Evolutionary conservation across 2,888 invertebrate genomes (phyloP).

Genomic region (Mesorhabditis sp.): DNA sequence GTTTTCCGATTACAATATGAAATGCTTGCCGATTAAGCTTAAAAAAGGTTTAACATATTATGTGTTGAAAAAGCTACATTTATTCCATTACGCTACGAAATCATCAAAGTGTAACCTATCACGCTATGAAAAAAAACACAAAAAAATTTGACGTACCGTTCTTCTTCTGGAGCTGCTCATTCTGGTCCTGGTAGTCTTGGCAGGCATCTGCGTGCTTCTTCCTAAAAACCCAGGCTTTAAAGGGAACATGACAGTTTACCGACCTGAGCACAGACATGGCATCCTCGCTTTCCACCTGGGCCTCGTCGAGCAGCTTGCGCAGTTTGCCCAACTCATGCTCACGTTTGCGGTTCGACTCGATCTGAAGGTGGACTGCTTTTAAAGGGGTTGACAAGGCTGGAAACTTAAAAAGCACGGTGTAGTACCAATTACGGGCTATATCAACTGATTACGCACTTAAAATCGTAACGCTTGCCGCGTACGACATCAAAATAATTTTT

Average conservation of each 20-base stretch:
- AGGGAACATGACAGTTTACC: not conserved
- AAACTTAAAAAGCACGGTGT: not conserved
- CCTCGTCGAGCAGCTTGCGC: conserved; percentile 95
- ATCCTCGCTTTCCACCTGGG: conserved; percentile 77
- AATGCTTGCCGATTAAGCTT: too few species aligned
- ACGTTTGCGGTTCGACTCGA: conserved; percentile 96
- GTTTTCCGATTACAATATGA: too few species aligned
- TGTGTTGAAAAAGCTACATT: too few species aligned
- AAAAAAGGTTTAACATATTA: too few species aligned
- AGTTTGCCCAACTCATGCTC: conserved; percentile 91
- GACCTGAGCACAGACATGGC: conserved; percentile 80
- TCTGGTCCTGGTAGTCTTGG: conserved; percentile 95
- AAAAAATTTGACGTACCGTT: conserved; percentile 64
- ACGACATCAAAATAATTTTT: too few species aligned
- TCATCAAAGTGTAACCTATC: too few species aligned
- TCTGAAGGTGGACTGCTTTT: conserved; percentile 66
- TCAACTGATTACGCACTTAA: not conserved
- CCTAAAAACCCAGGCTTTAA: conserved; percentile 81
- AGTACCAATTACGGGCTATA: not conserved
- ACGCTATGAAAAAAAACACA: too few species aligned
- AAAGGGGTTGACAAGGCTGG: not conserved
- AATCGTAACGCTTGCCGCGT: too few species aligned
- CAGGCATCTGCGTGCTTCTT: conserved; percentile 94
- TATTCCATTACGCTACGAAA: too few species aligned
- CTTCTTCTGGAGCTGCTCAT: conserved; percentile 89